Evolutionary conservation across 2,113 vertebrate genomes (phyloP).

Genomic region (Caretta caretta): DNA sequence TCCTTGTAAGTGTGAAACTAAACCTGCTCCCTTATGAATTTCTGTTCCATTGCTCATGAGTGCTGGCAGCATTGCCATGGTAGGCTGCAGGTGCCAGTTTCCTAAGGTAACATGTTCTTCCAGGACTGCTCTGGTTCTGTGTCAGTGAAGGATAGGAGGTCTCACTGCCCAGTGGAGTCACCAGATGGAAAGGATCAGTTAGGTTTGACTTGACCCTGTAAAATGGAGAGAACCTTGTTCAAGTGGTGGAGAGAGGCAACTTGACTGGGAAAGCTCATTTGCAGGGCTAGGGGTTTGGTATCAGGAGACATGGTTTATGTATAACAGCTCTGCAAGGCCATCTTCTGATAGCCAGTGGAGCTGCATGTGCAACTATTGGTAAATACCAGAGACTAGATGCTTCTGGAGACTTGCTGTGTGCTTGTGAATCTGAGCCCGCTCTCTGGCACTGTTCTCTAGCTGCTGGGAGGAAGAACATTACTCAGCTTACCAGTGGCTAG

Average conservation of each 20-base stretch:
- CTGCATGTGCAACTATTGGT: background rate
- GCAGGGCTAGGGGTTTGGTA: background rate
- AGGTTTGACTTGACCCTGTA: background rate
- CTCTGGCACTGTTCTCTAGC: background rate
- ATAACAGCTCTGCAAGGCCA: background rate
- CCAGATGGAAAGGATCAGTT: background rate
- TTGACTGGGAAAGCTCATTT: background rate
- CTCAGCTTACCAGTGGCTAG: background rate
- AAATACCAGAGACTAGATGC: background rate
- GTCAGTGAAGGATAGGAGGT: background rate
- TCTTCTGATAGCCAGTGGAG: background rate
- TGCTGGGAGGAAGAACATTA: fast-evolving
- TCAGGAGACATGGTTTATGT: background rate
- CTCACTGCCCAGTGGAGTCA: fast-evolving
- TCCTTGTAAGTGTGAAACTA: background rate
- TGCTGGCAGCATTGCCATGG: fast-evolving
- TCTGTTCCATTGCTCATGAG: background rate
- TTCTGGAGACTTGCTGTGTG: background rate
- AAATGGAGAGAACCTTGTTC: background rate
- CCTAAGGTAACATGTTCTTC: background rate
- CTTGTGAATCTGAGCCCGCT: background rate
- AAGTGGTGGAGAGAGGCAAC: background rate
- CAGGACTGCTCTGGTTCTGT: background rate
- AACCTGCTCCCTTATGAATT: background rate
- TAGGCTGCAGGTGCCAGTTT: background rate